phyloP scores from a whole-genome alignment of 2,888 invertebrate species.

The Oasisia sp. region DNA sequence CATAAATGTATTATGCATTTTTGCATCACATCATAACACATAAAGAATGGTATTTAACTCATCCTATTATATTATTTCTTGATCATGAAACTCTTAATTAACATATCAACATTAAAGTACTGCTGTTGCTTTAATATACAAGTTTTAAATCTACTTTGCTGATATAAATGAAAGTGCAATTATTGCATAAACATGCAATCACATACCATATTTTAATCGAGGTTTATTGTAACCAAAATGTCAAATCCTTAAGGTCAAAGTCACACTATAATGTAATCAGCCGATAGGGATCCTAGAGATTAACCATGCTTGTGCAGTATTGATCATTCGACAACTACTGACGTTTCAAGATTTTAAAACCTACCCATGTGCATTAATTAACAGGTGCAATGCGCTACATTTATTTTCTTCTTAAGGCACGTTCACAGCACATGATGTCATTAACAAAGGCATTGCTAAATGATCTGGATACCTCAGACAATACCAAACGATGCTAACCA shows the following conservation, averaged over 20 bases:
- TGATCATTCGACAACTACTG: not conserved
- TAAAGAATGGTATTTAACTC: not conserved
- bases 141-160: no score
- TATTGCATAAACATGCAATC: no score
- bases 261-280: not conserved
- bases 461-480: not conserved
- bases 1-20: no score
- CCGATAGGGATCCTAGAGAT: not conserved
- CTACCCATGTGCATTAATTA: not conserved
- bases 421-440: not conserved
- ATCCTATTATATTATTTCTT: not conserved
- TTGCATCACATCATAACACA: no score
- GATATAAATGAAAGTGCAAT: no score
- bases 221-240: not conserved
- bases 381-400: not conserved
- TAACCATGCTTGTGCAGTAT: not conserved
- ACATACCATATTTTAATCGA: no score
- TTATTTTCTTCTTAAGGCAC: no score
- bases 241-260: not conserved
- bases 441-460: not conserved
- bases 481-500: not conserved
- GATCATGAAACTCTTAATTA: not conserved
- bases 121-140: no score
- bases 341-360: not conserved
- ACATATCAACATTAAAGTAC: no score